phyloP scores from a whole-genome alignment of 2,797 vertebrate species.

The Tiaroga cobitis region DNA sequence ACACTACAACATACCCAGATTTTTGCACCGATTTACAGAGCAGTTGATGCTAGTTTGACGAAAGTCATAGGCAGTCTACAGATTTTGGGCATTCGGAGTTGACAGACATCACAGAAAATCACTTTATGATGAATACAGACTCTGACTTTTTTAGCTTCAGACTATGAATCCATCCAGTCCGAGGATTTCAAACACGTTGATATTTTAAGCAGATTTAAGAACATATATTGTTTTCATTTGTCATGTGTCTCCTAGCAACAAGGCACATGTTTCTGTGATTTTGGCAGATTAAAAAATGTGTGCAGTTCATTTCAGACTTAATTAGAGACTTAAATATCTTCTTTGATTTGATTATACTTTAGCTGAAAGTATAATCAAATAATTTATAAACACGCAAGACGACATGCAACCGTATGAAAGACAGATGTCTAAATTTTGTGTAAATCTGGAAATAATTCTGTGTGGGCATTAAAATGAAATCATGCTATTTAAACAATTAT shows the following conservation, averaged over 20 bases:
- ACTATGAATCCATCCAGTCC: neutral
- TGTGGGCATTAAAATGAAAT: slow-evolving; percentile 4
- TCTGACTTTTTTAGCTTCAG: neutral
- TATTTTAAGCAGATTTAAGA: neutral
- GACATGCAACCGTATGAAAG: neutral
- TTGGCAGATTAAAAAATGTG: neutral
- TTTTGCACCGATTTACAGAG: neutral
- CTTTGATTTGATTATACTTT: too few species aligned
- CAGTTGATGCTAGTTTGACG: neutral
- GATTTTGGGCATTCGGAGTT: too few species aligned
- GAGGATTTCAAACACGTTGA: neutral
- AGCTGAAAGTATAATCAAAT: neutral
- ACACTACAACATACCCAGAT: neutral
- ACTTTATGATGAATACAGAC: neutral
- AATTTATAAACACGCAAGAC: slow-evolving; percentile 32
- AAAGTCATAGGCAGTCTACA: neutral
- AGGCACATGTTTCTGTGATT: neutral
- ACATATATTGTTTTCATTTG: neutral
- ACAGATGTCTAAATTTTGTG: neutral
- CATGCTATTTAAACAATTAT: slow-evolving; percentile 54
- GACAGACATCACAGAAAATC: neutral
- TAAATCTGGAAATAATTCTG: neutral
- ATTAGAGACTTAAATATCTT: neutral
- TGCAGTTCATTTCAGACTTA: neutral
- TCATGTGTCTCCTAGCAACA: neutral